These are phyloP conservation scores for Burhinus bistriatus DNA, from an alignment of 2,113 vertebrate species.

Conservation along the genomic window DNA sequence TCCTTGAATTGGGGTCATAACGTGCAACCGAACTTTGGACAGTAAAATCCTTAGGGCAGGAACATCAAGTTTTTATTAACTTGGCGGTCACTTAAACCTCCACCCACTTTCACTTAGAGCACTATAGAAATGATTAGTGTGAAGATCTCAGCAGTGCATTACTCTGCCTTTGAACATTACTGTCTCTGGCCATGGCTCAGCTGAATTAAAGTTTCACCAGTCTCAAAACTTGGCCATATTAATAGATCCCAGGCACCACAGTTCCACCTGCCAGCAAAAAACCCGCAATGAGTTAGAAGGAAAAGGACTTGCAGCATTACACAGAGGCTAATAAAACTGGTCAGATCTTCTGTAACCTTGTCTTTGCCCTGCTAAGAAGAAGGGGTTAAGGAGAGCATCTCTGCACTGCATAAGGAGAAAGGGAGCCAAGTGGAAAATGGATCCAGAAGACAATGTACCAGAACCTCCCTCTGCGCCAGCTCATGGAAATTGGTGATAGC, in stretches of 20 bases:
- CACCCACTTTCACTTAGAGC: neutral
- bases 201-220: neutral
- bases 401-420: neutral
- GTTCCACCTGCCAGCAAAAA: neutral
- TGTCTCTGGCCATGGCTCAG: neutral
- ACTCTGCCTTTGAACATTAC: neutral
- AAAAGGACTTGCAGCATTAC: neutral
- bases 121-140: neutral
- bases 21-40: neutral
- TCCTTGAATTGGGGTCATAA: neutral
- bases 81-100: neutral
- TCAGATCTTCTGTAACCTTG: neutral
- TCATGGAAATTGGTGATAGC: rapidly evolving
- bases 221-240: neutral
- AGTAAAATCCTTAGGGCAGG: constrained; percentile 5
- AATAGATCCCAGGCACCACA: neutral
- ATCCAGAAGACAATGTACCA: neutral
- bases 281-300: rapidly evolving
- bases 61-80: constrained; percentile 18
- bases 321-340: neutral
- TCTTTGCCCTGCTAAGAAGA: neutral
- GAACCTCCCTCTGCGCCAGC: neutral
- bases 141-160: neutral
- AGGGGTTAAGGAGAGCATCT: neutral
- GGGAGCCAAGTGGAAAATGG: neutral